Conservation (phyloP, 2,888 invertebrate species). For the Hyalella azteca region DNA sequence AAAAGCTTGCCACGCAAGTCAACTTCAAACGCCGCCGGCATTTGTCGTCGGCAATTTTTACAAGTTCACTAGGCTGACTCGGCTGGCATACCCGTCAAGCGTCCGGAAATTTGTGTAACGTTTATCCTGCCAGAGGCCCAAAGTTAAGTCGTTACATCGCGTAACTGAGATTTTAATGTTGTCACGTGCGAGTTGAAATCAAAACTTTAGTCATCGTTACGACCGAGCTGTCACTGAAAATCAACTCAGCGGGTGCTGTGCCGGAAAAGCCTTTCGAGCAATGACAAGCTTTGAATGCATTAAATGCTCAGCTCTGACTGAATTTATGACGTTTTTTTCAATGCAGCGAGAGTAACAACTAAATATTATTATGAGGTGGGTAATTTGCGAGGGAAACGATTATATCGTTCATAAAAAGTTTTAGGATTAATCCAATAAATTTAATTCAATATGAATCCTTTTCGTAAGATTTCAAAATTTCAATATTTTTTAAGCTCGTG, state of each 20-base stretch:
- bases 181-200: not conserved
- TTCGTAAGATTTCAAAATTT: no score
- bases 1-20: not conserved
- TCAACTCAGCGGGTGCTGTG: not conserved
- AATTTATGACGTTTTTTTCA: no score
- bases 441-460: no score
- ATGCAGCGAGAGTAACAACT: no score
- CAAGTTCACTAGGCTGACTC: not conserved
- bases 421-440: no score
- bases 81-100: not conserved
- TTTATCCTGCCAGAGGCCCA: not conserved
- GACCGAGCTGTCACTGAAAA: slow-evolving; percentile 9
- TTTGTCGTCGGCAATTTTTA: not conserved
- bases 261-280: not conserved
- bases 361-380: no score
- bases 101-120: not conserved
- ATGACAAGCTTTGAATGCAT: no score
- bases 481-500: no score
- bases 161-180: slow-evolving; percentile 24
- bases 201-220: not conserved
- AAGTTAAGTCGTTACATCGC: not conserved
- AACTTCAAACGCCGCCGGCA: not conserved
- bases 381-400: no score
- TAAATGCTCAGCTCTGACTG: no score
- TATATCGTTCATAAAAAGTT: no score